Conservation (phyloP, 1,140 invertebrate species). For the Leucophenga varia region DNA sequence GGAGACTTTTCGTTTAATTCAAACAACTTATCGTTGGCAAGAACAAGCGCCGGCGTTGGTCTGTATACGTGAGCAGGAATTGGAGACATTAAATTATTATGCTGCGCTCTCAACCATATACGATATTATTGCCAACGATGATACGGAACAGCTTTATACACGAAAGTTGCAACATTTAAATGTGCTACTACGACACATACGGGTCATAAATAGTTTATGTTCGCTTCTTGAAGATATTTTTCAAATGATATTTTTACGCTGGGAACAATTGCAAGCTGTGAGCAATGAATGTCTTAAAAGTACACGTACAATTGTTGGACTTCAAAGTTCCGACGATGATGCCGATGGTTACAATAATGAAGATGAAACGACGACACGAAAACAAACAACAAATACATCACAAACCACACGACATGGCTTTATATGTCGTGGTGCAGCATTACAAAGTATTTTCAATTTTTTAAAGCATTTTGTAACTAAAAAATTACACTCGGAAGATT, state of each 20-base stretch:
- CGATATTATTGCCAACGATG: slow-evolving; percentile 32
- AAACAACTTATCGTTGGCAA: slow-evolving; percentile 37
- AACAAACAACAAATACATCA: slow-evolving; percentile 2
- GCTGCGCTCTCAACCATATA: slow-evolving; percentile 28
- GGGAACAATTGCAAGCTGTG: slow-evolving; percentile 31
- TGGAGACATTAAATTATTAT: slow-evolving; percentile 36
- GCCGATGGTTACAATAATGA: slow-evolving; percentile 14
- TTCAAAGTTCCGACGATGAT: slow-evolving; percentile 7
- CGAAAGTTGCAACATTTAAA: slow-evolving; percentile 32
- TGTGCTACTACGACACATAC: slow-evolving; percentile 33
- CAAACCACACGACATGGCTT: slow-evolving; percentile 32
- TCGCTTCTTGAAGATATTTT: slow-evolving; percentile 43
- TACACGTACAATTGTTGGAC: background rate
- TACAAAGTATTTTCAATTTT: slow-evolving; percentile 38
- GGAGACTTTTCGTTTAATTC: slow-evolving; percentile 26
- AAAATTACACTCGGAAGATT: slow-evolving; percentile 46
- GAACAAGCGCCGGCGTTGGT: slow-evolving; percentile 24
- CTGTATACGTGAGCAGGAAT: slow-evolving; percentile 28
- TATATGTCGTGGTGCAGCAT: slow-evolving; percentile 31
- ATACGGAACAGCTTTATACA: slow-evolving; percentile 10
- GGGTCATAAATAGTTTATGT: slow-evolving; percentile 33
- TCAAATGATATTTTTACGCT: slow-evolving; percentile 43
- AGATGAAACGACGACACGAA: slow-evolving; percentile 18
- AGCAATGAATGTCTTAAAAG: background rate
- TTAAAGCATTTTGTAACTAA: slow-evolving; percentile 43